Evolutionary conservation across 1,140 invertebrate genomes (phyloP), one percentile per base, ranked within the genome.

Genomic region (Drosophila oshimai): DNA sequence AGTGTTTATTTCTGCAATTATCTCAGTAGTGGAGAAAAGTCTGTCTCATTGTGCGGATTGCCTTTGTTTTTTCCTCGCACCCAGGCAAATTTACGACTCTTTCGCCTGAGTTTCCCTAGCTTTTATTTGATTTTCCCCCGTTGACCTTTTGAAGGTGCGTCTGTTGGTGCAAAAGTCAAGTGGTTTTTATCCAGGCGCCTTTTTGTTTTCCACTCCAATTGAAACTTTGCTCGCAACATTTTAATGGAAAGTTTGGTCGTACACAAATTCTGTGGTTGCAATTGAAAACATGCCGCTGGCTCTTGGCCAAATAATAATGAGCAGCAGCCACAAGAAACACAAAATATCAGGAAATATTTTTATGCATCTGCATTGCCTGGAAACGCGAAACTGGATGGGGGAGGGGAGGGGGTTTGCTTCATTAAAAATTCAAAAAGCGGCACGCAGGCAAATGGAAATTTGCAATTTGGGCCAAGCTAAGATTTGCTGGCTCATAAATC

Each of bases 401-500:
- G 2, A 10, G 6, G 12, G 3, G 10, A 5, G 42, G 13, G n/a
- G 33, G 6, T 29, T 58, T 15, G 37, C 29, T 54, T 80, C 54
- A 84, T 84, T 84, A 86, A 62, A 74, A 75, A 84, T 78, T 36
- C 74, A 79, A 60, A 39, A 46, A 47, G 58, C 78, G 62, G 13
- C 64, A 57, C 46, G 67, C 71, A 46, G 51, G 47, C 51, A 72
- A 80, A 75, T 80, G 60, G 50, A 71, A 79, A 78, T 79, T 70
- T 49, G 70, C 80, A 75, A 86, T 84, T 80, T 74, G 70, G 75
- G 65, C 41, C 79, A 80, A 83, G 49, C 72, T 53, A 51, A 78
- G 76, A 80, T 83, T 83, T 83, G 78, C 31, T 31, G 53, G 18
- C 18, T 49, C 68, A 61, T 72, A 72, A 72, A 72, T 72, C 68